These are phyloP conservation scores for Drosophila niveifrons DNA, from an alignment of 2,888 invertebrate species.

Conservation along the genomic window DNA sequence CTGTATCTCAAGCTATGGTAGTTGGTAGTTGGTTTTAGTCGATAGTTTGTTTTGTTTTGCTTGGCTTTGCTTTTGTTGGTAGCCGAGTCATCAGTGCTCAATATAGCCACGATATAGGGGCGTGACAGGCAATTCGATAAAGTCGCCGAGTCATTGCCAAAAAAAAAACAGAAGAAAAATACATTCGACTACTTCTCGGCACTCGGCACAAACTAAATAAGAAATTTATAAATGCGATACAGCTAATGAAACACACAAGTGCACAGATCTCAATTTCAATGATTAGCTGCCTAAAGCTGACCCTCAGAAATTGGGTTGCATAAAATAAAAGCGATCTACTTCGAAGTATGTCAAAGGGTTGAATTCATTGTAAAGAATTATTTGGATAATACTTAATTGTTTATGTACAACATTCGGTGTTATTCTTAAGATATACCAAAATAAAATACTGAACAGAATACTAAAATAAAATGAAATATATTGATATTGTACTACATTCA, in stretches of 20 bases:
- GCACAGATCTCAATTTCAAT: not conserved
- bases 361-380: too few species aligned
- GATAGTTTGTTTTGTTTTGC: slow-evolving; percentile 19
- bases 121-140: slow-evolving; percentile 49
- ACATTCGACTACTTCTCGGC: not conserved
- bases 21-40: slow-evolving; percentile 16
- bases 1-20: slow-evolving; percentile 5
- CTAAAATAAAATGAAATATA: too few species aligned
- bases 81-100: slow-evolving; percentile 49
- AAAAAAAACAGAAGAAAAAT: too few species aligned
- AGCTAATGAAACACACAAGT: slow-evolving; percentile 42
- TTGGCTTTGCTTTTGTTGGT: slow-evolving; percentile 25
- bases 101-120: slow-evolving; percentile 43
- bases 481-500: too few species aligned
- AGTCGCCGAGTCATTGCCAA: slow-evolving; percentile 29
- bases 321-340: too few species aligned
- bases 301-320: not conserved
- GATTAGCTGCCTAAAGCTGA: not conserved
- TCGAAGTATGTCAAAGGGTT: too few species aligned
- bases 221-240: slow-evolving; percentile 2
- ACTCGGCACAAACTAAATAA: slow-evolving; percentile 15
- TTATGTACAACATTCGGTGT: too few species aligned
- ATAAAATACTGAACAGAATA: too few species aligned
- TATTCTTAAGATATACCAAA: too few species aligned
- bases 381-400: too few species aligned